Percentiles rank a stretch among this genome's conserved stretches.
Conservation (phyloP, 2,888 invertebrate species). For the Calameuta pallipes region DNA sequence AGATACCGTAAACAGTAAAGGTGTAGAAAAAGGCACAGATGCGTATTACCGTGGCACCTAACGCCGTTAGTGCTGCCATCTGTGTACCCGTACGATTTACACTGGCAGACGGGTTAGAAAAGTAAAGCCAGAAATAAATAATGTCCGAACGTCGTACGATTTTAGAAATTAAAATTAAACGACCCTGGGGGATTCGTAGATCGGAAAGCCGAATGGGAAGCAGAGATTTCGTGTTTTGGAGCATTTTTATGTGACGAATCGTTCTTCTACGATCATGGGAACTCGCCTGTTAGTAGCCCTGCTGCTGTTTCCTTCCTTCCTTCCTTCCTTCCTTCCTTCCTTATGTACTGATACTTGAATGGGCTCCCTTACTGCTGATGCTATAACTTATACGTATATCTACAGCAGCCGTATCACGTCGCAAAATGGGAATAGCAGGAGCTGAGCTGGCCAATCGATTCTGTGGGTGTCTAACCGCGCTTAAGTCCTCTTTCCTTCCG, state of each 20-base stretch:
- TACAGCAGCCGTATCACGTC: not conserved
- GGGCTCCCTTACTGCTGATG: not conserved
- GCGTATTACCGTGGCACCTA: not conserved
- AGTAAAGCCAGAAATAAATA: not conserved
- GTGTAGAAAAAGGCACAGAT: not conserved
- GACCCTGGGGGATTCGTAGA: not conserved
- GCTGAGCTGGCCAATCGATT: slow-evolving; percentile 22
- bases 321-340: too few species aligned
- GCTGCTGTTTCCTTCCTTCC: not conserved
- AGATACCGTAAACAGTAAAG: not conserved
- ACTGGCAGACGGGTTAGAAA: not conserved
- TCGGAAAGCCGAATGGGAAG: not conserved
- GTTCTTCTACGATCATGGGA: not conserved
- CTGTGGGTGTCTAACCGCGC: slow-evolving; percentile 28
- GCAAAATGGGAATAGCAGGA: not conserved
- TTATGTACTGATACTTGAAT: not conserved
- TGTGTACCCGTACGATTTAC: not conserved
- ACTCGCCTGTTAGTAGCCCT: not conserved
- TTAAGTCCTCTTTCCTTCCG: slow-evolving; percentile 8
- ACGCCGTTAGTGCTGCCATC: not conserved
- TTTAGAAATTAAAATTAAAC: not conserved
- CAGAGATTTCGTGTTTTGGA: not conserved
- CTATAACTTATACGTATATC: not conserved
- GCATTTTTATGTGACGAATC: not conserved
- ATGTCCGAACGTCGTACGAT: not conserved